Evolutionary conservation across 2,888 invertebrate genomes (phyloP).

Genomic region (Philonicus albiceps): DNA sequence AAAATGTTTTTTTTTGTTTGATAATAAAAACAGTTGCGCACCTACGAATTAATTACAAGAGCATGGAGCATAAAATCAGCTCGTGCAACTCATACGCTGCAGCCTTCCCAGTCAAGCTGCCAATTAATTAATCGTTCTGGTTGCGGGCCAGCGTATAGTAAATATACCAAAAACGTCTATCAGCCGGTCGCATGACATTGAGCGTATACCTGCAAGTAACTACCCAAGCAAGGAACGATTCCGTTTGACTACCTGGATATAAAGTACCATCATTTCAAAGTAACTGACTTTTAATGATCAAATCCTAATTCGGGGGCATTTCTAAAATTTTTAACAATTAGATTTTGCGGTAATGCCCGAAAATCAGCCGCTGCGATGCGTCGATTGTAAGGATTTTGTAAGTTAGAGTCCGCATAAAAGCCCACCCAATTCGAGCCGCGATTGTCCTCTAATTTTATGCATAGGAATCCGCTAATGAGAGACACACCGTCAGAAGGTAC

Average conservation of each 20-base stretch:
- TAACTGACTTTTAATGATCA: constrained; percentile 33
- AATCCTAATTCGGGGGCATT: constrained; percentile 19
- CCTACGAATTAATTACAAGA: background rate
- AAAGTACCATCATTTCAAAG: background rate
- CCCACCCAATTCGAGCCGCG: background rate
- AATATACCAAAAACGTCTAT: background rate
- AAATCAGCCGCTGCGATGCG: background rate
- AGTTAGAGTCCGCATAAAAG: background rate
- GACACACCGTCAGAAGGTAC: background rate
- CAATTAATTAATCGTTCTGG: constrained; percentile 12
- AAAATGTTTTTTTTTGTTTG: background rate
- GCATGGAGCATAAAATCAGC: background rate
- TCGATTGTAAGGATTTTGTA: background rate
- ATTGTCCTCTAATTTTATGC: background rate
- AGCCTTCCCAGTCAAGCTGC: background rate
- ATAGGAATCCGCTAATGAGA: background rate
- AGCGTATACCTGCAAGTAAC: background rate
- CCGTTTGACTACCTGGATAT: background rate
- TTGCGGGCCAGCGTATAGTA: background rate
- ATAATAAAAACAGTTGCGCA: background rate
- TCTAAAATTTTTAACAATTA: constrained; percentile 7
- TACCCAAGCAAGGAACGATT: background rate
- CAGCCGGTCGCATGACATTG: background rate
- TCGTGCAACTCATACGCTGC: background rate
- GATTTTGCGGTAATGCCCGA: background rate